Conservation (phyloP, 2,888 invertebrate genomes). For the Eupithecia vulgata region DNA sequence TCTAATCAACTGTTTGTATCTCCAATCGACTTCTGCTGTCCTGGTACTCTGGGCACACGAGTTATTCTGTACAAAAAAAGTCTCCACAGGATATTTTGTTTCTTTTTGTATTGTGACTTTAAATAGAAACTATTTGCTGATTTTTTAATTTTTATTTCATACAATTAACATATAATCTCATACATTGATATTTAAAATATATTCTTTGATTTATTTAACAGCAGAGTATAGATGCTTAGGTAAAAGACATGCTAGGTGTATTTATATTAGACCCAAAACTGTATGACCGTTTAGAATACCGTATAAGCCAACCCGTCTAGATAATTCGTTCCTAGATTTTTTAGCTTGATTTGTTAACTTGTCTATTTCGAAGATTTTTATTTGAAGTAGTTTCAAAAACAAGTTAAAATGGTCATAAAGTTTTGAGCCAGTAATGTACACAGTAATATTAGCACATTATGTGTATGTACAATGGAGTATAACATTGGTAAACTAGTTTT, state of each 20-base stretch:
- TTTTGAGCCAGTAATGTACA: slow-evolving; percentile 15
- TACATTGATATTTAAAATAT: slow-evolving; percentile 83
- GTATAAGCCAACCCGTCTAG: neutral
- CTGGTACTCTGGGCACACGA: neutral
- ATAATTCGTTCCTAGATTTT: neutral
- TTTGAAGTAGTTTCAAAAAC: neutral
- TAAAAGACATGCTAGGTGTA: slow-evolving; percentile 39
- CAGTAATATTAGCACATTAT: neutral
- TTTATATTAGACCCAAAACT: slow-evolving; percentile 18
- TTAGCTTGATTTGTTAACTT: neutral
- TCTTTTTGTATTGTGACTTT: neutral
- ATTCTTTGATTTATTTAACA: slow-evolving; percentile 75
- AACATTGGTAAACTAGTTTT: neutral
- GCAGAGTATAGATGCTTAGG: slow-evolving; percentile 56
- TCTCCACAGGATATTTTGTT: neutral
- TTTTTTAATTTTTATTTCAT: slow-evolving; percentile 71
- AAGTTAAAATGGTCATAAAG: slow-evolving; percentile 9
- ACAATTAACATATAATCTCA: slow-evolving; percentile 79
- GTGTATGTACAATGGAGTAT: neutral
- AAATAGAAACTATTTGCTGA: slow-evolving; percentile 10
- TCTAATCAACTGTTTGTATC: no score
- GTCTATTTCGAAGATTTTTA: neutral
- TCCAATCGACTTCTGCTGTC: no score
- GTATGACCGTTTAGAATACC: slow-evolving; percentile 5
- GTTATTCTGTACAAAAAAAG: neutral